Evolutionary conservation across 1,140 invertebrate genomes (phyloP), one percentile per base, ranked within the genome.

Genomic region (Tetraneura akinire): DNA sequence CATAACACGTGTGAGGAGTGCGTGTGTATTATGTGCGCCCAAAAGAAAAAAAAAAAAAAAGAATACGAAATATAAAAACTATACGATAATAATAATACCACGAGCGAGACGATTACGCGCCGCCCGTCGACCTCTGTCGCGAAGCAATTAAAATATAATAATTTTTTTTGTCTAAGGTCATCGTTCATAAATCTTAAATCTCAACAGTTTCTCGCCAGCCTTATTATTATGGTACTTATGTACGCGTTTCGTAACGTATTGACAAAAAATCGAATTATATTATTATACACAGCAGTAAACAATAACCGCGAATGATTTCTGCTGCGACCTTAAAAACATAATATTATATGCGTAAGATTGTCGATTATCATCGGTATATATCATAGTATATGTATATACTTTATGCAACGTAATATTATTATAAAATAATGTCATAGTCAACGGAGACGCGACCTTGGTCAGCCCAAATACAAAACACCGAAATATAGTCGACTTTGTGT

Each of bases 141-240:
- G 26, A 23, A 62, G 29, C 60, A 62, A 62, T 62, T 29, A 62
- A 62, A 62, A 14, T 32, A 37, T 32, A 9, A n/a, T 62, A n/a
- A n/a, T 60, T 60, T 29, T 29, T 60, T 32, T 32, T 32, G 29
- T 32, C 60, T 62, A 29, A 32, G 60, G 60, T 62, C 60, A 32
- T 62, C 29, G 60, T 29, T 62, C 32, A 62, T 62, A 23, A 62
- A 32, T 62, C 26, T 18, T 62, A 32, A 3, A 62, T 32, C 26
- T 62, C 16, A 29, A 62, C 29, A n/a, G 60, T 26, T 37, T 32
- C 60, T 8, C 57, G 57, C 18, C 13, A 23, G 14, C 57, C 23
- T 13, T 11, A 26, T 23, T 57, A 23, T 4, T 23, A 21, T 23
- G 2, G 55, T 14, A 6, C 14, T 3, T 13, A 23, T 5, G 16